Evolutionary conservation across 2,888 invertebrate genomes (phyloP), one percentile per base, ranked within the genome.

Genomic region (Helleia helle): DNA sequence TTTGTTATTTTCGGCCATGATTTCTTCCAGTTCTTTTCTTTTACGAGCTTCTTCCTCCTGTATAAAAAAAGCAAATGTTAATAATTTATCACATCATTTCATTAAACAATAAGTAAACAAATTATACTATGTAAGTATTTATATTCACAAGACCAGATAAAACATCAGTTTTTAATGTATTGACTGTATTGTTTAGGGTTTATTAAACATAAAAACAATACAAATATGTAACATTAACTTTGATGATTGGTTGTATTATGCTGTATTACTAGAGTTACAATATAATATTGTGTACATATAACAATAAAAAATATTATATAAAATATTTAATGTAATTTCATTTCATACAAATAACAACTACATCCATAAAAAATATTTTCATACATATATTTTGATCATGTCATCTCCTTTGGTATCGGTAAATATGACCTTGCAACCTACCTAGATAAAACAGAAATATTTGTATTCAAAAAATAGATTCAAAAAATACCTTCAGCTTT

Each of bases 1-100:
- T 81, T 90, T 91, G 89, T 97, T 97, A 88, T 98, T 98, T 88
- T 98, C 97, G 62, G 95, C 96, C 90, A 97, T 92, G 85, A 97
- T 97, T 83, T 91, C 91, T 87, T 97, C 97, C 73, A 97, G 89
- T 85, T 96, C 95, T 89, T 95, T 94, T 65, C 96, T 92, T 87
- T 97, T 97, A 87, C 93, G 91, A 83, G 91, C 91, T 88, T 98
- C 97, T 89, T 96, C 97, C 89, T 97, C 97, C 97, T 98, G 94
- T 89, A 90, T 90, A 86, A 88, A 77, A 83, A 80, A 85, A 76
- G 50, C 44, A 60, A 52, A 79, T 74, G 64, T 79, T 76, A 75
- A 71, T 59, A 62, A 56, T 17, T 15, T 14, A 6, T 9, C 11
- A 7, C 11, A 31, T 17, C 55, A 54, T 52, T 52, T 47, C 54